Percentiles rank a stretch among this genome's conserved stretches.
Conservation (phyloP, 2,797 vertebrate genomes). For the Girardinus metallicus region DNA sequence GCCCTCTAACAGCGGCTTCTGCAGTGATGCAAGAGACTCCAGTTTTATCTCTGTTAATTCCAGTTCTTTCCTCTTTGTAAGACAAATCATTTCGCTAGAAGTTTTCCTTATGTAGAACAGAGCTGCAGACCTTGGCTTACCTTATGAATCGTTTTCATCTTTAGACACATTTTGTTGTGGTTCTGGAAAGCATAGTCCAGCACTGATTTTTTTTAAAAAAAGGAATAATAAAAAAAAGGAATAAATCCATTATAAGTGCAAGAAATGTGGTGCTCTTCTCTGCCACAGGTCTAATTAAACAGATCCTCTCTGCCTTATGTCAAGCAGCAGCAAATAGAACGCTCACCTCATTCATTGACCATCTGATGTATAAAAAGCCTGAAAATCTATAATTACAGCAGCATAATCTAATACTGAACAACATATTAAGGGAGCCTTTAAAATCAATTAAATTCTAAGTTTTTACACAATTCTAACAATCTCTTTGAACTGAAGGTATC, state of each 20-base stretch:
- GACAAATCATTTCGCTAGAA: not conserved
- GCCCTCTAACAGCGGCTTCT: not conserved
- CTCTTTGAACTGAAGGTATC: not conserved
- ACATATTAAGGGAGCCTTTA: not conserved
- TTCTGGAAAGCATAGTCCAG: not conserved
- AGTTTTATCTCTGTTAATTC: not conserved
- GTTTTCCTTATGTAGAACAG: not conserved
- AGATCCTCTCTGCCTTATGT: not conserved
- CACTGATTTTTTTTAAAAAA: not conserved
- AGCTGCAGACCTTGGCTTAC: not conserved
- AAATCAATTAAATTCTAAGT: not conserved
- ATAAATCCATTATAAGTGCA: not conserved
- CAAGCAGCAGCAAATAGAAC: not conserved
- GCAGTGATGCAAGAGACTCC: not conserved
- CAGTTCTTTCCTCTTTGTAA: not conserved
- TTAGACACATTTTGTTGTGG: not conserved
- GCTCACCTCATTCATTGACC: not conserved
- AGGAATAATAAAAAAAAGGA: not conserved
- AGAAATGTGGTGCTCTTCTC: not conserved
- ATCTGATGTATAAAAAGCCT: not conserved
- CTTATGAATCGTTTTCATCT: not conserved
- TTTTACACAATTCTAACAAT: not conserved
- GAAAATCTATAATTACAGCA: not conserved
- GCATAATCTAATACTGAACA: not conserved
- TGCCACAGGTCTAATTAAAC: not conserved